phyloP scores from a whole-genome alignment of 2,113 vertebrate genomes.

The Mustelus asterias region DNA sequence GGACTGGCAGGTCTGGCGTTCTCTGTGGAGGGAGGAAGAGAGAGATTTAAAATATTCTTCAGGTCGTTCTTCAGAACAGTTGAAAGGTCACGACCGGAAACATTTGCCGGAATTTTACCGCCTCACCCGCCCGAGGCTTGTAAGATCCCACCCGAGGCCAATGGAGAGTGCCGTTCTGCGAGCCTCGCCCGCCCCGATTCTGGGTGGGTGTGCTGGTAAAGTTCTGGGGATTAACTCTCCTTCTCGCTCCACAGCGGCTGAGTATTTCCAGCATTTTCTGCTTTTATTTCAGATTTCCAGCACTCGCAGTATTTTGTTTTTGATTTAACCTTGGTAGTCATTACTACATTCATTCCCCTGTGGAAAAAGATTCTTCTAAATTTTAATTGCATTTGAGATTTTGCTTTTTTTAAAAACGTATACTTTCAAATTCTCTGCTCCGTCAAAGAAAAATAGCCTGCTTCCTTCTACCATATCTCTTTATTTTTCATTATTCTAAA shows the following conservation, averaged over 20 bases:
- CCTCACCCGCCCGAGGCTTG: too few species aligned
- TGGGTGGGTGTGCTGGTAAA: too few species aligned
- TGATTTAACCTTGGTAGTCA: background rate
- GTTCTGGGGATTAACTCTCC: background rate
- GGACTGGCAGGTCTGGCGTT: background rate
- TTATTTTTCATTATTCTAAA: background rate
- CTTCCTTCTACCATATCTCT: background rate
- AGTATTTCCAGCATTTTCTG: background rate
- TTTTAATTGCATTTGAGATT: background rate
- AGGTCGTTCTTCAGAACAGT: background rate
- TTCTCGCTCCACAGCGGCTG: background rate
- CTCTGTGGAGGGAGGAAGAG: background rate
- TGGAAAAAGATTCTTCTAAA: background rate
- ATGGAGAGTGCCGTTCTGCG: too few species aligned
- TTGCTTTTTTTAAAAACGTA: background rate
- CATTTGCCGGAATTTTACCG: too few species aligned
- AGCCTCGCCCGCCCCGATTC: too few species aligned
- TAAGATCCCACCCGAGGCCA: too few species aligned
- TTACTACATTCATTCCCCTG: background rate
- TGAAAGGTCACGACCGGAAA: background rate
- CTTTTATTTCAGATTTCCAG: background rate
- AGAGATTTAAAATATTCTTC: background rate
- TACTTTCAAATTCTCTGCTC: background rate
- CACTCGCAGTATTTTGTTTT: background rate
- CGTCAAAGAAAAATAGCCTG: background rate